Conservation (phyloP, 2,113 vertebrate genomes). For the Paradisaea rubra region DNA sequence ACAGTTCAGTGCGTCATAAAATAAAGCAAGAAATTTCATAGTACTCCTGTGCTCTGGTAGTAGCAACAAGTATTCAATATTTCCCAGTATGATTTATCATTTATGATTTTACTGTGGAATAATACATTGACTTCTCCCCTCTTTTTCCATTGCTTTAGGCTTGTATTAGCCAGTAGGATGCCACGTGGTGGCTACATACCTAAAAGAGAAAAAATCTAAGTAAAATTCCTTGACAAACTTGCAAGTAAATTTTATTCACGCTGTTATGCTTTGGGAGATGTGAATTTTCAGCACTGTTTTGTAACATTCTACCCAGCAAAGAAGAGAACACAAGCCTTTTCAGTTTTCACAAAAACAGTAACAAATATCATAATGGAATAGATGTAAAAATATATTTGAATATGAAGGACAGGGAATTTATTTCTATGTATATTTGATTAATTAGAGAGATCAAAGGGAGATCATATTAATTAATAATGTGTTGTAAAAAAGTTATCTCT, state of each 20-base stretch:
- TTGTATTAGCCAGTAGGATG: background rate
- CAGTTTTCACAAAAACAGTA: background rate
- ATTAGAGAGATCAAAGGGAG: background rate
- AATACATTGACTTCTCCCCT: background rate
- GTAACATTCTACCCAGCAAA: background rate
- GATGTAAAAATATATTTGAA: background rate
- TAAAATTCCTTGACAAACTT: background rate
- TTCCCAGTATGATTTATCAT: background rate
- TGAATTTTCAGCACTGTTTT: background rate
- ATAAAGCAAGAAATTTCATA: constrained; percentile 24
- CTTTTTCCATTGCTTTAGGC: background rate
- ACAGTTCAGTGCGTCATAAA: constrained; percentile 57
- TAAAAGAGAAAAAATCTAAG: background rate
- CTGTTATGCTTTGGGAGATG: background rate
- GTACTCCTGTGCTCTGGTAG: background rate
- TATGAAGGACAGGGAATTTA: background rate
- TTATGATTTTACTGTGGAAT: background rate
- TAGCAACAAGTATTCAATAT: constrained; percentile 21
- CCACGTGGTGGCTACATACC: background rate
- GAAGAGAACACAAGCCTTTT: background rate
- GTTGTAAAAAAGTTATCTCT: background rate
- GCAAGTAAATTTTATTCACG: background rate
- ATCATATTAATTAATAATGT: background rate
- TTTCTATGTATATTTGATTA: background rate
- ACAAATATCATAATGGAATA: background rate